A percentile compares a stretch with the other conserved stretches of the same genome.
These are phyloP conservation scores for Diploptera punctata DNA, from an alignment of 2,888 invertebrate species.

Conservation along the genomic window DNA sequence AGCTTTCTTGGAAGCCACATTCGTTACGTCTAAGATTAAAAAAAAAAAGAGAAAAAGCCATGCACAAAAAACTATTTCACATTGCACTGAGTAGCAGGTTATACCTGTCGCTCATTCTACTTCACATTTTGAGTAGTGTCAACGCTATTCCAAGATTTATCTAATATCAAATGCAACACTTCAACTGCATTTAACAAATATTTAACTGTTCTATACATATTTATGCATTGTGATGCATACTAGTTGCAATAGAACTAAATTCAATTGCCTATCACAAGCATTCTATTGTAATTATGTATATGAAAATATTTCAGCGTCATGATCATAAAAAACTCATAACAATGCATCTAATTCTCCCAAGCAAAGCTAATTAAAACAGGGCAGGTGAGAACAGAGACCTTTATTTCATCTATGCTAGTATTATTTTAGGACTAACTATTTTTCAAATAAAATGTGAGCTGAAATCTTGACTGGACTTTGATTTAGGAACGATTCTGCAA, in stretches of 20 bases:
- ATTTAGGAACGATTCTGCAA: constrained; percentile 26
- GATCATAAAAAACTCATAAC: background rate
- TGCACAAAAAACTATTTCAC: background rate
- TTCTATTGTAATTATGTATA: constrained; percentile 12
- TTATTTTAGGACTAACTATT: constrained; percentile 14
- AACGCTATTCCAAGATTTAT: background rate
- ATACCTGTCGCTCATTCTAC: constrained; percentile 2
- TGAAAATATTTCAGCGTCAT: constrained; percentile 22
- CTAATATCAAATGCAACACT: background rate
- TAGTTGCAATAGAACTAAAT: constrained; percentile 10
- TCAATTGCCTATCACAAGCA: constrained; percentile 9
- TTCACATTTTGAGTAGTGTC: background rate
- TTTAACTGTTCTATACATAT: background rate
- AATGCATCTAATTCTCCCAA: background rate
- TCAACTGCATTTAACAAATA: background rate
- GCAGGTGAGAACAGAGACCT: background rate
- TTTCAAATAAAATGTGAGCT: constrained; percentile 10
- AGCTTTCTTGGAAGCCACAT: constrained; percentile 36
- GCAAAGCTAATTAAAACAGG: constrained; percentile 6
- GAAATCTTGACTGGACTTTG: constrained; percentile 13
- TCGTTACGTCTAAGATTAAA: constrained; percentile 8
- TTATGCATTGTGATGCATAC: background rate
- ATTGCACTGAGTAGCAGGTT: background rate
- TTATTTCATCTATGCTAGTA: constrained; percentile 3
- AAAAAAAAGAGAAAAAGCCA: background rate